phyloP scores from a whole-genome alignment of 2,888 invertebrate genomes.

The Lycocerus yunnanus region DNA sequence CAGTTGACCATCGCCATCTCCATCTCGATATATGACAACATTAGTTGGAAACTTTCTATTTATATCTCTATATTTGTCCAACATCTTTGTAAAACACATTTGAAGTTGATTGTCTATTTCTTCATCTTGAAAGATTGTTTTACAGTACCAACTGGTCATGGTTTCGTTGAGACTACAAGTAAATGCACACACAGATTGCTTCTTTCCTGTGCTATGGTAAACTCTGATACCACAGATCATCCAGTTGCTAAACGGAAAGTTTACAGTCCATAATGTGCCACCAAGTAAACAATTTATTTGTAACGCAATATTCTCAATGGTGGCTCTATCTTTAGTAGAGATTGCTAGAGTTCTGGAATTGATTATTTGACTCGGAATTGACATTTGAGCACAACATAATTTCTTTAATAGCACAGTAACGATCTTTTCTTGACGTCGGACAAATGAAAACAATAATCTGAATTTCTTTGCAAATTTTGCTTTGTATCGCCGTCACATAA shows the following conservation, averaged over 20 bases:
- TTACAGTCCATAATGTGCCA: conserved; percentile 86
- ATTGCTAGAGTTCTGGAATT: conserved; percentile 72
- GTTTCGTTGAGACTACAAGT: conserved; percentile 77
- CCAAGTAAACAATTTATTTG: conserved; percentile 96
- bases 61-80: conserved; percentile 68
- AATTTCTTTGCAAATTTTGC: conserved; percentile 53
- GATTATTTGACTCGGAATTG: conserved; percentile 86
- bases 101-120: conserved; percentile 78
- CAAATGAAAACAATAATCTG: conserved; percentile 83
- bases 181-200: conserved; percentile 71
- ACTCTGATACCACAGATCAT: conserved; percentile 92
- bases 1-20: conserved; percentile 90
- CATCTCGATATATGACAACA: conserved; percentile 90
- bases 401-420: conserved; percentile 88
- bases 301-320: conserved; percentile 86
- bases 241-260: conserved; percentile 75
- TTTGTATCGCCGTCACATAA: conserved; percentile 65
- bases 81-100: conserved; percentile 67
- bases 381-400: conserved; percentile 79
- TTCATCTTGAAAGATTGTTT: conserved; percentile 61
- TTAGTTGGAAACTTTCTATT: conserved; percentile 75
- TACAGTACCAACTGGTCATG: conserved; percentile 76
- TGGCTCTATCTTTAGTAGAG: conserved; percentile 68
- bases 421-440: conserved; percentile 79
- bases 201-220: conserved; percentile 62